Conservation (phyloP, 2,113 vertebrate genomes). For the Pungitius pungitius region DNA sequence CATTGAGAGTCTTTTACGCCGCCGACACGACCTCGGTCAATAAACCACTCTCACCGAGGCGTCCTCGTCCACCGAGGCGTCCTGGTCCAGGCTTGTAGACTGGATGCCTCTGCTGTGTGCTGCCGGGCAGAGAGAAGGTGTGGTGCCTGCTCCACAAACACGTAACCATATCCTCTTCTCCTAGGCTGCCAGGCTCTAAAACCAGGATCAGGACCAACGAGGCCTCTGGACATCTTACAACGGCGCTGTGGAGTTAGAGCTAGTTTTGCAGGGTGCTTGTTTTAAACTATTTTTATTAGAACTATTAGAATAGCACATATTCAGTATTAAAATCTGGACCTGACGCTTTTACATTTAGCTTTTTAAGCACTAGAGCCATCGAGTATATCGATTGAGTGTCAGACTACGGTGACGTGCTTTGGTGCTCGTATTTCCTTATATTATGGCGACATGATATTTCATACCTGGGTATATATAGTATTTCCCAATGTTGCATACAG, state of each 20-base stretch:
- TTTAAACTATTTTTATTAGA: too few relatives aligned
- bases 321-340: too few relatives aligned
- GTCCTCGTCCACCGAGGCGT: constrained; percentile 19
- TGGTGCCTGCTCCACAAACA: constrained; percentile 58
- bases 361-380: neutral
- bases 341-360: neutral
- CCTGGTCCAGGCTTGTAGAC: constrained; percentile 6
- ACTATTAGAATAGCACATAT: neutral
- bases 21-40: constrained; percentile 8
- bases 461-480: constrained; percentile 34
- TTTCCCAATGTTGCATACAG: constrained; percentile 35
- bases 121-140: constrained; percentile 55
- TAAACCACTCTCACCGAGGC: constrained; percentile 8
- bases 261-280: neutral
- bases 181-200: constrained; percentile 21
- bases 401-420: constrained; percentile 28
- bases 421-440: constrained; percentile 53
- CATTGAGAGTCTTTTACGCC: neutral
- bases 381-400: constrained; percentile 24
- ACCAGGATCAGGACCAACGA: constrained; percentile 12
- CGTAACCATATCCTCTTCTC: constrained; percentile 62
- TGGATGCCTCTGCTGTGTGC: constrained; percentile 33
- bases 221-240: neutral
- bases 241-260: neutral
- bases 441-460: constrained; percentile 41